Percentiles rank a stretch among this genome's conserved stretches.
These are phyloP conservation scores for Lasioglossum lativentre DNA, from an alignment of 2,888 invertebrate species.

Conservation along the genomic window DNA sequence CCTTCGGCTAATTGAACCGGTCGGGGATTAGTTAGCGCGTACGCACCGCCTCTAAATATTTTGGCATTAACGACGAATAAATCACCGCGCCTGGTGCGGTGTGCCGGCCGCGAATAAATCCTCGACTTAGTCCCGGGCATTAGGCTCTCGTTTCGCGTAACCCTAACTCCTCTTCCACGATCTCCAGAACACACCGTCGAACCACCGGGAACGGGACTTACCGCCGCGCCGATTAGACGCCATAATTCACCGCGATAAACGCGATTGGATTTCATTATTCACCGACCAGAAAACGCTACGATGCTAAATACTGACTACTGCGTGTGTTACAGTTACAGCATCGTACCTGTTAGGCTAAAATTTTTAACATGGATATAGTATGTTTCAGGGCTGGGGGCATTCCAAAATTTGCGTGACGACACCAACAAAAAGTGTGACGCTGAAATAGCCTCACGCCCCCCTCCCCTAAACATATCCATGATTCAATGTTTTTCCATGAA, in stretches of 20 bases:
- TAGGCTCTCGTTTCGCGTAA: conserved; percentile 40
- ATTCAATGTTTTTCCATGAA: too few species aligned
- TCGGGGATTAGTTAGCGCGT: conserved; percentile 74
- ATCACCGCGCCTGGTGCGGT: conserved; percentile 58
- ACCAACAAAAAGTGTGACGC: too few species aligned
- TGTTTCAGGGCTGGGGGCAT: too few species aligned
- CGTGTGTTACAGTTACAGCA: neutral
- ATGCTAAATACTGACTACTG: neutral
- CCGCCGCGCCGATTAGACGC: conserved; percentile 47
- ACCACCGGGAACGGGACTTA: conserved; percentile 27
- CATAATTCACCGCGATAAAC: conserved; percentile 49
- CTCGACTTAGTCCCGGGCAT: conserved; percentile 66
- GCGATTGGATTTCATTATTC: conserved; percentile 51
- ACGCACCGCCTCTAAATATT: conserved; percentile 77
- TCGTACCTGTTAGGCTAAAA: neutral
- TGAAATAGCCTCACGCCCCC: too few species aligned
- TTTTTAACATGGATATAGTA: too few species aligned
- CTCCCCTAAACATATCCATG: too few species aligned
- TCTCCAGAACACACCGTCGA: neutral
- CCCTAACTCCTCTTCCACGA: neutral
- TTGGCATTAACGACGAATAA: conserved; percentile 75
- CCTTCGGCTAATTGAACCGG: conserved; percentile 73
- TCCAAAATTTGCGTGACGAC: too few species aligned
- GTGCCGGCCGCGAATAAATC: conserved; percentile 64
- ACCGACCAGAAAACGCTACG: neutral